These are phyloP conservation scores for Euclidia mi DNA, from an alignment of 2,888 invertebrate species.

Conservation along the genomic window DNA sequence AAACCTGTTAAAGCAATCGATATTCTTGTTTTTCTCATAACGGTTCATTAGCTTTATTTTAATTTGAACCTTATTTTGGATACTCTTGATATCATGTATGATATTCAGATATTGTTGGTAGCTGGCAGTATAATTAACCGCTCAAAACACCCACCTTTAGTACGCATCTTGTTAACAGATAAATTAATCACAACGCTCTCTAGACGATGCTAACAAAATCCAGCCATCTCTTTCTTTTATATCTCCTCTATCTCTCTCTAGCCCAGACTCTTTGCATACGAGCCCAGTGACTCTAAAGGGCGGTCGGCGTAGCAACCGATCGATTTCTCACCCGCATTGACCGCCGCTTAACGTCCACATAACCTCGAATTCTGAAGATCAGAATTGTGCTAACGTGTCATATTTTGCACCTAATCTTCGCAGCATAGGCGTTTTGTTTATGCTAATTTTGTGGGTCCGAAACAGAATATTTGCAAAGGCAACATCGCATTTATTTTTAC, in stretches of 20 bases:
- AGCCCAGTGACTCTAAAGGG: not conserved
- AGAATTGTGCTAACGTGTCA: slow-evolving; percentile 48
- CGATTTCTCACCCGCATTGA: slow-evolving; percentile 17
- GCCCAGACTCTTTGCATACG: slow-evolving; percentile 10
- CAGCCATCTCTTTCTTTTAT: not conserved
- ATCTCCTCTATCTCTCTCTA: slow-evolving; percentile 12
- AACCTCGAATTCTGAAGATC: slow-evolving; percentile 14
- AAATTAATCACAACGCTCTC: not conserved
- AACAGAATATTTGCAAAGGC: slow-evolving; percentile 64
- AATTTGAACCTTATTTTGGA: too few species aligned
- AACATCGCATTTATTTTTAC: slow-evolving; percentile 68
- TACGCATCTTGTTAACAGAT: not conserved
- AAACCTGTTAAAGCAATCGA: too few species aligned
- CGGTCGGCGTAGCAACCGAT: slow-evolving; percentile 9
- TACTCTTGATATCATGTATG: too few species aligned
- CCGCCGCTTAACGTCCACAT: slow-evolving; percentile 26
- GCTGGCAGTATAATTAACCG: too few species aligned
- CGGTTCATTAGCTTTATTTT: too few species aligned
- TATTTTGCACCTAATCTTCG: slow-evolving; percentile 49
- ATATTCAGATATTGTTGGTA: too few species aligned
- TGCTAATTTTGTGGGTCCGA: slow-evolving; percentile 65
- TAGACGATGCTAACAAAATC: not conserved
- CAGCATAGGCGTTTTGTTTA: slow-evolving; percentile 55
- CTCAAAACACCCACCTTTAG: too few species aligned
- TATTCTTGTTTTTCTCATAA: too few species aligned